Percentiles rank a stretch among this genome's conserved stretches.
Evolutionary conservation across 2,113 vertebrate species (phyloP).

Genomic region (Genyomyrus donnyi): DNA sequence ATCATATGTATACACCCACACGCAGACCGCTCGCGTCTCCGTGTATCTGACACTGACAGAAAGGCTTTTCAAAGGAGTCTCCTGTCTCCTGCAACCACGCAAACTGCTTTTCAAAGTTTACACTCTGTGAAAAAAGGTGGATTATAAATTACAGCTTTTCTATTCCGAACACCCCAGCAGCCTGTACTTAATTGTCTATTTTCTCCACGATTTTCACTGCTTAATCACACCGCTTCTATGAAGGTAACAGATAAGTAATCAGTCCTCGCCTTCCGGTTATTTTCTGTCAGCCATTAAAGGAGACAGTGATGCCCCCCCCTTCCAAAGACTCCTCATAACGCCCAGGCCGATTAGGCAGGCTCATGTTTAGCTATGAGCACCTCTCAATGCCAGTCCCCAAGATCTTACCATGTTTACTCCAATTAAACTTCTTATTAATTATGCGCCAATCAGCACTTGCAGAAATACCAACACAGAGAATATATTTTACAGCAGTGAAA

Average conservation of each 20-base stretch:
- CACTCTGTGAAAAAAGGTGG: background rate
- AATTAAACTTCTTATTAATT: background rate
- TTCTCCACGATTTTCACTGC: background rate
- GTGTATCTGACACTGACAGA: background rate
- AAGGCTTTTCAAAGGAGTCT: background rate
- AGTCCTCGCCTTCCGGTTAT: background rate
- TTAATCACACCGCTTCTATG: background rate
- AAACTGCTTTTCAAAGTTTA: background rate
- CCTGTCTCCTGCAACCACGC: background rate
- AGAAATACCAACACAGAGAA: background rate
- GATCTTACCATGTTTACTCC: background rate
- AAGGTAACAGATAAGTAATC: constrained; percentile 1
- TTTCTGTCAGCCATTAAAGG: background rate
- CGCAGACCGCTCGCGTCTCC: background rate
- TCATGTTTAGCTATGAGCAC: background rate
- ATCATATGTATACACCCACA: background rate
- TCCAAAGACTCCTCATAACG: background rate
- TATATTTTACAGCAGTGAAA: background rate
- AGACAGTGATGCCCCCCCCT: background rate
- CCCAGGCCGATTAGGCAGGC: background rate
- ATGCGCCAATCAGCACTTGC: background rate
- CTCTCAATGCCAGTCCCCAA: background rate
- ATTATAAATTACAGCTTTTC: background rate
- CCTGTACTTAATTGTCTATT: background rate
- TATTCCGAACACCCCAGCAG: background rate